Percentiles rank a stretch among this genome's conserved stretches.
Conservation (phyloP, 2,888 invertebrate genomes). For the Eilema sororculum region DNA sequence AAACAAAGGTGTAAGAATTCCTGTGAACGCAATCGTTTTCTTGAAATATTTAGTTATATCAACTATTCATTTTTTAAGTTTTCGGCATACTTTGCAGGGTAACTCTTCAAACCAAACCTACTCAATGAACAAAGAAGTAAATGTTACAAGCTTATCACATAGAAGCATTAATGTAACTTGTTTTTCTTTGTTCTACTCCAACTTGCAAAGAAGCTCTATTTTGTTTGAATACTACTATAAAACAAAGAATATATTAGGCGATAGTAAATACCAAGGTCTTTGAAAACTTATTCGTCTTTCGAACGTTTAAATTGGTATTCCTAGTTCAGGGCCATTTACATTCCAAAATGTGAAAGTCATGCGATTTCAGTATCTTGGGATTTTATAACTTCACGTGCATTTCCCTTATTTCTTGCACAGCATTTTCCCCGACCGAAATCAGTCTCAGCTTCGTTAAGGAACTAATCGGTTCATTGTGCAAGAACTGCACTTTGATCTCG, state of each 20-base stretch:
- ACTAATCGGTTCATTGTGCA: slow-evolving; percentile 75
- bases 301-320: slow-evolving; percentile 52
- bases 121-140: slow-evolving; percentile 29
- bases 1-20: slow-evolving; percentile 34
- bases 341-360: slow-evolving; percentile 59
- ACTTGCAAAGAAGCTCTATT: slow-evolving; percentile 35
- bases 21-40: slow-evolving; percentile 21
- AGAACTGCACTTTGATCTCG: slow-evolving; percentile 65
- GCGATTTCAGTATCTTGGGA: slow-evolving; percentile 56
- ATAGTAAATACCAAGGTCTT: slow-evolving; percentile 49
- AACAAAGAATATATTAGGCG: slow-evolving; percentile 46
- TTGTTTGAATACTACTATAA: slow-evolving; percentile 33
- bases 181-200: slow-evolving; percentile 26
- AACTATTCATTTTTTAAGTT: too few species aligned
- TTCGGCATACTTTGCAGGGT: background rate
- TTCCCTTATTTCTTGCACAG: slow-evolving; percentile 47
- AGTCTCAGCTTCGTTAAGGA: slow-evolving; percentile 66
- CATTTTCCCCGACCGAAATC: slow-evolving; percentile 44
- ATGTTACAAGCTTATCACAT: slow-evolving; percentile 32
- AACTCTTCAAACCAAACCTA: slow-evolving; percentile 8
- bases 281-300: slow-evolving; percentile 52
- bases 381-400: slow-evolving; percentile 56
- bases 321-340: slow-evolving; percentile 59
- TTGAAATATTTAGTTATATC: background rate
- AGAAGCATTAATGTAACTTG: slow-evolving; percentile 24